These are phyloP conservation scores for Samia ricini DNA, from an alignment of 1,140 invertebrate species.

Conservation along the genomic window DNA sequence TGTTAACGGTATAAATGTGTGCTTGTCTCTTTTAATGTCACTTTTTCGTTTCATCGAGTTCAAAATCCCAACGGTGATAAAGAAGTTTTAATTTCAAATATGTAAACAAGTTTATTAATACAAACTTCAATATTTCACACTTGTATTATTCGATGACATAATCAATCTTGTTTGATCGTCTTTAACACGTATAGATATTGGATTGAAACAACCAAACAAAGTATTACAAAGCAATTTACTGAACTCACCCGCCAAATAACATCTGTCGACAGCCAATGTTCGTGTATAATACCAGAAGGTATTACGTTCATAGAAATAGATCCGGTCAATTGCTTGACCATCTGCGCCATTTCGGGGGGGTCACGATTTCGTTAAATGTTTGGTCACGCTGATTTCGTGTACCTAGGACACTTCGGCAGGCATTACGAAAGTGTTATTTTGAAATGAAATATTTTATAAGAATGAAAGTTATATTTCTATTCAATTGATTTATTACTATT, in stretches of 20 bases:
- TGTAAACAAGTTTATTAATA: no score
- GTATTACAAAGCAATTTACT: conserved; percentile 5
- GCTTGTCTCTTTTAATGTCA: no score
- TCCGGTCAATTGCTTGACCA: conserved; percentile 55
- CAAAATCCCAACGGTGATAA: no score
- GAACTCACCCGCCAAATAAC: conserved; percentile 31
- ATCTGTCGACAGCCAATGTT: conserved; percentile 43
- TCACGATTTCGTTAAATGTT: conserved; percentile 30
- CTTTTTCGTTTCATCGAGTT: no score
- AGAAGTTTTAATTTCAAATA: no score
- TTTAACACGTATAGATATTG: not conserved
- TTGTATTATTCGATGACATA: not conserved
- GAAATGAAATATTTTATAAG: not conserved
- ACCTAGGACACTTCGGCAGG: conserved; percentile 6
- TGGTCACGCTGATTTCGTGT: conserved; percentile 34
- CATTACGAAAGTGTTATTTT: conserved; percentile 1
- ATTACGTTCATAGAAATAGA: conserved; percentile 38
- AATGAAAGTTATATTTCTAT: not conserved
- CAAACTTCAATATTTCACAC: not conserved
- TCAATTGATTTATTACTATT: no score
- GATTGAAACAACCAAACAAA: not conserved
- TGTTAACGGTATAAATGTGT: no score
- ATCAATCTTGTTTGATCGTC: not conserved
- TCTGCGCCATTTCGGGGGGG: conserved; percentile 37
- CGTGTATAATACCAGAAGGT: conserved; percentile 44